Conservation (phyloP, 2,113 vertebrate genomes). For the Perognathus longimembris region DNA sequence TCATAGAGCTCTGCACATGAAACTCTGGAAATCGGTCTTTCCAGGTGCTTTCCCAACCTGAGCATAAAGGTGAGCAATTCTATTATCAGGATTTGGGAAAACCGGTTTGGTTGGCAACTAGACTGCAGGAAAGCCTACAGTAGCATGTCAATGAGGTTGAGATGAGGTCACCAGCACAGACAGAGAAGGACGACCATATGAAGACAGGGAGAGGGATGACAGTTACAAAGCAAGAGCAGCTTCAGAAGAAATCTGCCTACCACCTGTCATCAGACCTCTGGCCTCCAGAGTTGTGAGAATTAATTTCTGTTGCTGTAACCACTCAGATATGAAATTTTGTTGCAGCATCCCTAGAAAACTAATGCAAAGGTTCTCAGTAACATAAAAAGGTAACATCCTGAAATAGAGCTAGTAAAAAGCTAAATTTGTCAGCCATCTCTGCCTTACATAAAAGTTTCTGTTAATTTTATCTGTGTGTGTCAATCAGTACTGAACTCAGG, state of each 20-base stretch:
- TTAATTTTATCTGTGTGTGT: background rate
- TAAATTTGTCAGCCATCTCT: background rate
- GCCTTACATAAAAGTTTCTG: constrained; percentile 16
- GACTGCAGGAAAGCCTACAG: too few species aligned
- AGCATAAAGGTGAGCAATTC: too few species aligned
- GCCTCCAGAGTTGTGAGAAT: background rate
- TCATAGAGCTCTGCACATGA: too few species aligned
- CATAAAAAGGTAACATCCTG: background rate
- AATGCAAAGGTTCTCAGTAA: background rate
- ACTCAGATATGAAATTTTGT: background rate
- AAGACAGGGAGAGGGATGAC: background rate
- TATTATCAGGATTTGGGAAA: too few species aligned
- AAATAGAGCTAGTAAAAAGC: background rate
- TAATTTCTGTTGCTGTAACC: background rate
- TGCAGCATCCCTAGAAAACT: background rate
- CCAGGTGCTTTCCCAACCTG: too few species aligned
- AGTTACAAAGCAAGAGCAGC: background rate
- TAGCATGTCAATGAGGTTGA: background rate
- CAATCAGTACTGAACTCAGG: too few species aligned
- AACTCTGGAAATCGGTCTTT: too few species aligned
- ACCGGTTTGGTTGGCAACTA: too few species aligned
- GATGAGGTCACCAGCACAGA: background rate
- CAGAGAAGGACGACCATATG: background rate
- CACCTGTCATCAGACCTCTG: background rate
- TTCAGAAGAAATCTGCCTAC: background rate